phyloP scores from a whole-genome alignment of 2,888 invertebrate genomes.

The Lissocephala sabroskyi region DNA sequence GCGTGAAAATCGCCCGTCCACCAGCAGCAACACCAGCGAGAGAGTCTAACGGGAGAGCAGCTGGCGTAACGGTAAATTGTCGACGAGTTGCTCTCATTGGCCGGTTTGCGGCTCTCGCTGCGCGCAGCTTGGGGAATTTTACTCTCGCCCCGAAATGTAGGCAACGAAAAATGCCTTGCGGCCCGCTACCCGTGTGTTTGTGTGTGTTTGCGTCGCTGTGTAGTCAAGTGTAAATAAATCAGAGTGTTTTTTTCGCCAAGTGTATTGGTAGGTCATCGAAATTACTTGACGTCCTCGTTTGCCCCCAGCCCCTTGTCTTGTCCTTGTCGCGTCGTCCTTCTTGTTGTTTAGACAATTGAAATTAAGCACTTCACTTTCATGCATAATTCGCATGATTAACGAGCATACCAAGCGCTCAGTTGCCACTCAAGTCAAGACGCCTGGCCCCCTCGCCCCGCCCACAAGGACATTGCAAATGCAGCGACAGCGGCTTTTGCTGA shows the following conservation, averaged over 20 bases:
- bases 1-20: too few relatives aligned
- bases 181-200: too few relatives aligned
- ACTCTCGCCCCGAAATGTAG: conserved; percentile 14
- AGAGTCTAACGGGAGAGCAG: conserved; percentile 12
- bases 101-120: neutral
- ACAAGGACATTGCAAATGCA: conserved; percentile 32
- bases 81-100: too few relatives aligned
- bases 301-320: too few relatives aligned
- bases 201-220: conserved; percentile 19
- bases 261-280: conserved; percentile 63
- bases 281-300: conserved; percentile 28
- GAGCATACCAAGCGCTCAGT: conserved; percentile 35
- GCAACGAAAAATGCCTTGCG: conserved; percentile 12
- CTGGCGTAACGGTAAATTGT: conserved; percentile 45
- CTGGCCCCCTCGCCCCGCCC: conserved; percentile 32
- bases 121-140: neutral
- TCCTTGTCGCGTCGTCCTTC: conserved; percentile 9
- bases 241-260: conserved; percentile 42
- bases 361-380: conserved; percentile 64
- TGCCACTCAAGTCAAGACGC: conserved; percentile 48
- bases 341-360: conserved; percentile 61
- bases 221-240: conserved; percentile 59
- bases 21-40: conserved; percentile 11
- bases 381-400: conserved; percentile 65
- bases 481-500: conserved; percentile 23